Evolutionary conservation across 2,888 invertebrate genomes (phyloP).

Genomic region (Suillia variegata): DNA sequence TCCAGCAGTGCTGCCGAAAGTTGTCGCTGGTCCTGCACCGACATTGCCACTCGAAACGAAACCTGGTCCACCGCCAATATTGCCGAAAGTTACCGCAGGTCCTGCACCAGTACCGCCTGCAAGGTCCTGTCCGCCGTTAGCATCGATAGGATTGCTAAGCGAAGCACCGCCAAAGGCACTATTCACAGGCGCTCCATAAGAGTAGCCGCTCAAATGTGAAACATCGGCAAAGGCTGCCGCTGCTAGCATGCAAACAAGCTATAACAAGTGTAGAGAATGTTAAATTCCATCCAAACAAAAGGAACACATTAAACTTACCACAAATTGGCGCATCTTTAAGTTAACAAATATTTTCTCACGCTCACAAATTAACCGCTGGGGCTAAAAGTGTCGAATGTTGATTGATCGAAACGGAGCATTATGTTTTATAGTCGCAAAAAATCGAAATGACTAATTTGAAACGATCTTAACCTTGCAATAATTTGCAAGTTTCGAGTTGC

Average conservation of each 20-base stretch:
- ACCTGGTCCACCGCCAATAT: background rate
- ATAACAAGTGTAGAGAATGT: background rate
- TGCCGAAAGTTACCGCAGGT: background rate
- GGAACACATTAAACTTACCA: background rate
- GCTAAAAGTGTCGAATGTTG: background rate
- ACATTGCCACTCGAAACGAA: background rate
- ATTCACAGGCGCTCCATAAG: background rate
- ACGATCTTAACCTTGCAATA: too few relatives aligned
- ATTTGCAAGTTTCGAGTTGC: too few relatives aligned
- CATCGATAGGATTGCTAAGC: background rate
- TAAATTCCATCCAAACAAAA: background rate
- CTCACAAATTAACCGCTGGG: background rate
- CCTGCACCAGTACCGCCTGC: background rate
- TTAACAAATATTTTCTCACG: too few relatives aligned
- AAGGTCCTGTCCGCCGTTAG: background rate
- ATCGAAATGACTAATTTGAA: too few relatives aligned
- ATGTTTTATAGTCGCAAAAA: too few relatives aligned
- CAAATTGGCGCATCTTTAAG: background rate
- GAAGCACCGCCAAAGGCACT: background rate
- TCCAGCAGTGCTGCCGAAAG: background rate
- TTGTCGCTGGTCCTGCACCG: too few relatives aligned
- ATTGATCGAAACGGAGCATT: background rate
- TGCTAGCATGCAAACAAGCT: background rate
- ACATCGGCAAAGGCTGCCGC: background rate
- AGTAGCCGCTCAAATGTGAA: background rate